Conservation (phyloP, 2,888 invertebrate genomes). For the Gonocerus acuteangulatus region DNA sequence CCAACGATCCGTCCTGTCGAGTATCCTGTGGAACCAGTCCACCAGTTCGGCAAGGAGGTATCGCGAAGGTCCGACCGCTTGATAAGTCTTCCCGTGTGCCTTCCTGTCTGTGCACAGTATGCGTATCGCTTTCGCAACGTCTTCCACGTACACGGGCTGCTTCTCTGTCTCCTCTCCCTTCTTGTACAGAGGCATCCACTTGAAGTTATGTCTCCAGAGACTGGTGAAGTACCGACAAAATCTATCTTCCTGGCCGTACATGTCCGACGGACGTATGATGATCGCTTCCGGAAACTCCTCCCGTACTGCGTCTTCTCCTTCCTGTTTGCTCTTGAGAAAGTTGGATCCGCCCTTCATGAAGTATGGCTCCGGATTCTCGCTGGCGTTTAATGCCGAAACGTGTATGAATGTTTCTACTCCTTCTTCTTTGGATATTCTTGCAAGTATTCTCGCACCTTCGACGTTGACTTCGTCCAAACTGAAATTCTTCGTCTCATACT, state of each 20-base stretch:
- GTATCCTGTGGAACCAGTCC: constrained; percentile 73
- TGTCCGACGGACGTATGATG: constrained; percentile 81
- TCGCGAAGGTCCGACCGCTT: constrained; percentile 78
- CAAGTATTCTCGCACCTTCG: constrained; percentile 75
- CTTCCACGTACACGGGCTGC: constrained; percentile 80
- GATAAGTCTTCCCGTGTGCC: constrained; percentile 65
- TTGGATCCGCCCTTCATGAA: constrained; percentile 65
- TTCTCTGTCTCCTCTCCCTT: constrained; percentile 79
- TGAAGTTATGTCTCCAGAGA: constrained; percentile 55
- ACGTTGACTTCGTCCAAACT: constrained; percentile 79
- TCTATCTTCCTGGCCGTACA: constrained; percentile 83
- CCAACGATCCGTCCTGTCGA: constrained; percentile 56
- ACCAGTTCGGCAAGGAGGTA: constrained; percentile 71
- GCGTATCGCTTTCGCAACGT: constrained; percentile 77
- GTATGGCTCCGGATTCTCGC: constrained; percentile 57
- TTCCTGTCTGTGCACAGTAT: constrained; percentile 69
- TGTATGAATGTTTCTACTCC: constrained; percentile 91
- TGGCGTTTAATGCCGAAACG: constrained; percentile 77
- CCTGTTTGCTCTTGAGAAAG: constrained; percentile 68
- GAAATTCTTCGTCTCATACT: constrained; percentile 87
- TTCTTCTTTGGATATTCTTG: constrained; percentile 61
- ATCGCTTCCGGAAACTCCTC: constrained; percentile 94
- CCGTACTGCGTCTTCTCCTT: constrained; percentile 78
- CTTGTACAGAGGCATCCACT: constrained; percentile 69
- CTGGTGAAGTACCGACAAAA: constrained; percentile 60